Evolutionary conservation across 2,797 vertebrate genomes (phyloP).

Genomic region (Lateolabrax maculatus): DNA sequence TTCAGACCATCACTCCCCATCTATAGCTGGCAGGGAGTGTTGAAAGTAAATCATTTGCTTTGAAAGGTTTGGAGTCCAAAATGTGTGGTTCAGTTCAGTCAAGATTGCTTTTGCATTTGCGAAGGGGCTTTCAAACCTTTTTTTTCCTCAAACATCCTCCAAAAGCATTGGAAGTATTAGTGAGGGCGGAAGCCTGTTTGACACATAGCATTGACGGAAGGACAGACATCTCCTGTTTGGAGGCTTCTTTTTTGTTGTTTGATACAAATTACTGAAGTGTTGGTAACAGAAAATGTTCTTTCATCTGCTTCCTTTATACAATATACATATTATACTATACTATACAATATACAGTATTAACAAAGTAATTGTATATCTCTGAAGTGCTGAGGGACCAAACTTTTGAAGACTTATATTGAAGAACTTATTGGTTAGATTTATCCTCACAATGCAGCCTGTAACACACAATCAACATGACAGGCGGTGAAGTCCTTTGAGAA

Average conservation of each 20-base stretch:
- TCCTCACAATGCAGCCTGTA: neutral
- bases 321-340: too few species aligned
- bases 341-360: neutral
- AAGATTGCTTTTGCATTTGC: slow-evolving; percentile 38
- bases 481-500: neutral
- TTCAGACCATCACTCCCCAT: slow-evolving; percentile 39
- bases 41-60: slow-evolving; percentile 41
- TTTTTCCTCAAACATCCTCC: neutral
- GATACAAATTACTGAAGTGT: neutral
- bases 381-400: neutral
- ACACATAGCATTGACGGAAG: slow-evolving; percentile 1
- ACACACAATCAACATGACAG: neutral
- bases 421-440: neutral
- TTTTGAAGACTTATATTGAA: neutral
- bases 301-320: neutral
- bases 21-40: slow-evolving; percentile 16
- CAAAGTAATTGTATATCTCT: neutral
- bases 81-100: slow-evolving; percentile 4
- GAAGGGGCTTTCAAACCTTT: slow-evolving; percentile 33
- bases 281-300: neutral
- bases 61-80: slow-evolving; percentile 44
- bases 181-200: neutral
- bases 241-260: neutral
- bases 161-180: neutral
- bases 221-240: neutral